Conservation (phyloP, 35 echinoderm and acorn worm species). For the Hemicentrotus pulcherrimus region DNA sequence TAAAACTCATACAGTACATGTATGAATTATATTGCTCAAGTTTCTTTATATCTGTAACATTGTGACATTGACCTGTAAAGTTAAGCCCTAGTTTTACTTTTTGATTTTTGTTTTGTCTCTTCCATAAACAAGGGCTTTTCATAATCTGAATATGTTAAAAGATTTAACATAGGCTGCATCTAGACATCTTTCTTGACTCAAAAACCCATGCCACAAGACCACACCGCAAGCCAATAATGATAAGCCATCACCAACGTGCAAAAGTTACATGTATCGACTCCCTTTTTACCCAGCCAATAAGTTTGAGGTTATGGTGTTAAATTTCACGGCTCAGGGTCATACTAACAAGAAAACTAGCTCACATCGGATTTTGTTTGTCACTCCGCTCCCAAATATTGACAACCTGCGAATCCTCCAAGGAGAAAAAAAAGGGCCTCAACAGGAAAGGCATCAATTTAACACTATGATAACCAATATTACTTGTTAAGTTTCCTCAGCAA, state of each 20-base stretch:
- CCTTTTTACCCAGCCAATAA: neutral
- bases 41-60: neutral
- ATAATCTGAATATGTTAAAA: neutral
- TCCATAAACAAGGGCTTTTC: neutral
- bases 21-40: no score
- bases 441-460: slow-evolving; percentile 42
- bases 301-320: slow-evolving; percentile 21
- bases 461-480: neutral
- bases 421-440: neutral
- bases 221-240: slow-evolving; percentile 1
- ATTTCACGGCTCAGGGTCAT: slow-evolving; percentile 4
- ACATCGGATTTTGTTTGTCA: slow-evolving; percentile 25
- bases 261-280: neutral
- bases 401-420: neutral
- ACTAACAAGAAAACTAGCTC: neutral
- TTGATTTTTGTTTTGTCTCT: neutral
- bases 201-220: neutral
- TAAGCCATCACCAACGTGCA: neutral
- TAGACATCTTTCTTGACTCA: neutral
- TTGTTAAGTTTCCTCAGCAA: neutral
- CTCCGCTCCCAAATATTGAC: neutral
- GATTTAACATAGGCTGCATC: neutral
- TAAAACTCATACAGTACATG: neutral
- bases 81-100: no score
- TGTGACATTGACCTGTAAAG: neutral